phyloP scores from a whole-genome alignment of 2,113 vertebrate species.

The Caranx ignobilis region DNA sequence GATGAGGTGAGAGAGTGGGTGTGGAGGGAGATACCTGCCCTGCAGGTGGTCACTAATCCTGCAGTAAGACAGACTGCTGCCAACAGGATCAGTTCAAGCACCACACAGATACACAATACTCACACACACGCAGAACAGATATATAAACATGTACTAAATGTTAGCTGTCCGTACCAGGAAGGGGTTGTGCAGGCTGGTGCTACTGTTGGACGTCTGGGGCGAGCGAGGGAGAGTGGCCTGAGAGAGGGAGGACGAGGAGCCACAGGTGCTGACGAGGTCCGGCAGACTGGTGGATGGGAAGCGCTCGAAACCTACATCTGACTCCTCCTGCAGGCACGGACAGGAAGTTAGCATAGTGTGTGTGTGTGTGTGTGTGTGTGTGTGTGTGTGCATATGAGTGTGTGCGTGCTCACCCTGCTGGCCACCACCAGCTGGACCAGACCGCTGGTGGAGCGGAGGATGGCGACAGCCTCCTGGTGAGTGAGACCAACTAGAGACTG shows the following conservation, averaged over 20 bases:
- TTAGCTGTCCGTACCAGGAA: constrained; percentile 80
- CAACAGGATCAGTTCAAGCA: neutral
- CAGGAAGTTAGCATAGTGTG: neutral
- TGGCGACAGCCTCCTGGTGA: constrained; percentile 92
- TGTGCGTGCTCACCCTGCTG: constrained; percentile 87
- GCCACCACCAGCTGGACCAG: constrained; percentile 94
- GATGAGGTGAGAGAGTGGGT: too few species aligned
- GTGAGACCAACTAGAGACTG: constrained; percentile 94
- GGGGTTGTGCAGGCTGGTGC: constrained; percentile 65
- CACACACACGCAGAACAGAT: neutral
- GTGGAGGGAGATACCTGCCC: neutral
- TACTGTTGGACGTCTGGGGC: constrained; percentile 74
- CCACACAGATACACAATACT: neutral
- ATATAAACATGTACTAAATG: neutral
- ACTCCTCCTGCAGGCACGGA: constrained; percentile 81
- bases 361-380: neutral
- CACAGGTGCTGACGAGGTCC: constrained; percentile 91
- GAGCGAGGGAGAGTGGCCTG: constrained; percentile 73
- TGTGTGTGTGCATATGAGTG: neutral
- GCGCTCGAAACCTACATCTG: constrained; percentile 88
- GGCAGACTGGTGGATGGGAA: constrained; percentile 93
- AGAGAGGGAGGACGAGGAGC: constrained; percentile 32
- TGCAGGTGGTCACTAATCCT: neutral
- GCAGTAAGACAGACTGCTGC: neutral
- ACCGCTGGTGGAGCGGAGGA: constrained; percentile 90